Conservation (phyloP, 1,140 invertebrate species). For the Drosophila suzukii region DNA sequence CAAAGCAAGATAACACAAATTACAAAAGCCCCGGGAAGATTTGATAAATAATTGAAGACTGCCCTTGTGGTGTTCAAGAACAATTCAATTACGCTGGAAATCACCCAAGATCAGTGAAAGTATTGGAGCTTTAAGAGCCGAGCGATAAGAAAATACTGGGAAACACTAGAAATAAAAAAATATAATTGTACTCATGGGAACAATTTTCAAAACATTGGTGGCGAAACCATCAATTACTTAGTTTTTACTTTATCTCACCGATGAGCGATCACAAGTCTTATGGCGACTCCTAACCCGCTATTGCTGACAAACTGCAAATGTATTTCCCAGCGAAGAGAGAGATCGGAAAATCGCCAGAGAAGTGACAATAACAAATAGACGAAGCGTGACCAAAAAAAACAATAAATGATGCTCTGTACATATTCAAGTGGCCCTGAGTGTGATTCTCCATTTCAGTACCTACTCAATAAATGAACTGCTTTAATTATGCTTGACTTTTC, state of each 20-base stretch:
- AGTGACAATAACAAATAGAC: constrained; percentile 16
- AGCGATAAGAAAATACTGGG: background rate
- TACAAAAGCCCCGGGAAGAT: constrained; percentile 4
- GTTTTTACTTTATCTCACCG: no score
- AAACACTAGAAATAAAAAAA: background rate
- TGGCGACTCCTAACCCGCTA: background rate
- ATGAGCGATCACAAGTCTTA: background rate
- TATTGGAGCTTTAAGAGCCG: background rate
- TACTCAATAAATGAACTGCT: constrained; percentile 44
- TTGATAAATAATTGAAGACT: constrained; percentile 21
- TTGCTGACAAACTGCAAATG: constrained; percentile 15
- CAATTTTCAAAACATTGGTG: no score
- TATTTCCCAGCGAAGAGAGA: background rate
- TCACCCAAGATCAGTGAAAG: constrained; percentile 17
- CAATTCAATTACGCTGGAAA: constrained; percentile 23
- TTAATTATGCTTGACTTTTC: constrained; percentile 48
- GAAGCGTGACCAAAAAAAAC: constrained; percentile 40
- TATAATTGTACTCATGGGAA: no score
- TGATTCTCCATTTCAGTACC: constrained; percentile 24
- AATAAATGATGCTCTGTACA: background rate
- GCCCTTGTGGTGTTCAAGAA: constrained; percentile 13
- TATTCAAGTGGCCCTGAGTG: constrained; percentile 10
- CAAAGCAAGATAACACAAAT: constrained; percentile 11
- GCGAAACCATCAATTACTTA: no score
- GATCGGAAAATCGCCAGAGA: background rate